phyloP scores from a whole-genome alignment of 1,140 invertebrate species.

The Lamellibrachia luymesi region DNA sequence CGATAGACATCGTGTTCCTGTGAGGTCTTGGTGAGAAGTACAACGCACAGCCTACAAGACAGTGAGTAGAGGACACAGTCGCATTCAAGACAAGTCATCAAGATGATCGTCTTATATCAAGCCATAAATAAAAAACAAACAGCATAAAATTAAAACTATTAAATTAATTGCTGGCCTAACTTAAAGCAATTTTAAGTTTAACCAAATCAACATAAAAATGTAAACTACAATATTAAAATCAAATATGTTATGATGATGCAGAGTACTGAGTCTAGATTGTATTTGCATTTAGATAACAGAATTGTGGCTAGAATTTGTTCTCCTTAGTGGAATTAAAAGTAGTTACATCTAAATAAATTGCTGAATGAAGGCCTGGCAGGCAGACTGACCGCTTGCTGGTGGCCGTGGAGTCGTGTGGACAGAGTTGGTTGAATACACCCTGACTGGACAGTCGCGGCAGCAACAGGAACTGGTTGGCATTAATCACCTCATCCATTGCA shows the following conservation, averaged over 20 bases:
- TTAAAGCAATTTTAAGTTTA: neutral
- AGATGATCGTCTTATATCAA: neutral
- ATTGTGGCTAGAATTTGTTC: neutral
- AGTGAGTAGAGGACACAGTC: neutral
- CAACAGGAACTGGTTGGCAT: constrained; percentile 83
- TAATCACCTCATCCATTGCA: constrained; percentile 83
- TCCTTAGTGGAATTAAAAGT: neutral
- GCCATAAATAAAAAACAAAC: neutral
- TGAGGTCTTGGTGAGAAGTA: neutral
- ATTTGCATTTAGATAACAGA: neutral
- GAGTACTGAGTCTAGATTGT: neutral
- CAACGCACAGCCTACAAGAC: constrained; percentile 12
- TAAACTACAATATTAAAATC: neutral
- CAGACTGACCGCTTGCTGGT: constrained; percentile 65
- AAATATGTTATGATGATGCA: neutral
- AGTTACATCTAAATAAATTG: neutral
- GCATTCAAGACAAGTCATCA: neutral
- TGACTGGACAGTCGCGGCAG: constrained; percentile 89
- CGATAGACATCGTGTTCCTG: neutral
- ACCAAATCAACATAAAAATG: neutral
- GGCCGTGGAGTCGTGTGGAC: constrained; percentile 80
- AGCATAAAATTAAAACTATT: neutral
- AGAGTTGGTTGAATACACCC: constrained; percentile 77
- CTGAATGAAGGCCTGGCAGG: neutral
- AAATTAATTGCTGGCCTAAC: neutral